Percentiles rank a stretch among this genome's conserved stretches.
Evolutionary conservation across 2,888 invertebrate species (phyloP).

Genomic region (Napeogenes inachia): DNA sequence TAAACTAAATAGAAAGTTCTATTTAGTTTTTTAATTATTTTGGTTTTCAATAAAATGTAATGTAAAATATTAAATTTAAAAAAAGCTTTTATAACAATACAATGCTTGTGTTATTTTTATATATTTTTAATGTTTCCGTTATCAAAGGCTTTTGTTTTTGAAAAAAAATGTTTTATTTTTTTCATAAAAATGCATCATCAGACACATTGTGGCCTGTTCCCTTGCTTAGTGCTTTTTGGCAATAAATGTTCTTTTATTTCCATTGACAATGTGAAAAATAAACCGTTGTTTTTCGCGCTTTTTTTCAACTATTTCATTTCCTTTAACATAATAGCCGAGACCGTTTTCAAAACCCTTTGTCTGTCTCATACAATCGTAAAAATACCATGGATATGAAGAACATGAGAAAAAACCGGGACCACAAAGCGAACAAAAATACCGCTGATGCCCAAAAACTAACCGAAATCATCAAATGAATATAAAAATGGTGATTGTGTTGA

Average conservation of each 20-base stretch:
- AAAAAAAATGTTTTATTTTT: too few species aligned
- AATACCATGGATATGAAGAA: background rate
- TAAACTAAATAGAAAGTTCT: too few species aligned
- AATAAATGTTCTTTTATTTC: background rate
- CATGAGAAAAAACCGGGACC: constrained; percentile 9
- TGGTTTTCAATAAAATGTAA: too few species aligned
- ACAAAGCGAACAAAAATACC: constrained; percentile 24
- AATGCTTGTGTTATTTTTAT: too few species aligned
- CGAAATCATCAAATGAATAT: constrained; percentile 44
- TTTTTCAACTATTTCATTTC: constrained; percentile 18
- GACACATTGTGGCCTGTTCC: background rate
- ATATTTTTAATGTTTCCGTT: too few species aligned
- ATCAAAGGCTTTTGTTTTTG: too few species aligned
- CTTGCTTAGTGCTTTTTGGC: background rate
- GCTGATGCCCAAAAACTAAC: constrained; percentile 28
- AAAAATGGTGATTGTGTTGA: constrained; percentile 66
- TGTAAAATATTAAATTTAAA: too few species aligned
- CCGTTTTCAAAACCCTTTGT: constrained; percentile 24
- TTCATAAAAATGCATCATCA: background rate
- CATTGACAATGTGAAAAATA: background rate
- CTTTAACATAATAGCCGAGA: constrained; percentile 23
- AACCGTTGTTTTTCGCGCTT: constrained; percentile 8
- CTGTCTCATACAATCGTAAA: background rate
- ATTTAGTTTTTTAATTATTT: too few species aligned
- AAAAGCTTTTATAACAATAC: too few species aligned